Base-by-base conservation (phyloP, 2,113 vertebrate genomes). In the Dipodomys stephensi region DNA sequence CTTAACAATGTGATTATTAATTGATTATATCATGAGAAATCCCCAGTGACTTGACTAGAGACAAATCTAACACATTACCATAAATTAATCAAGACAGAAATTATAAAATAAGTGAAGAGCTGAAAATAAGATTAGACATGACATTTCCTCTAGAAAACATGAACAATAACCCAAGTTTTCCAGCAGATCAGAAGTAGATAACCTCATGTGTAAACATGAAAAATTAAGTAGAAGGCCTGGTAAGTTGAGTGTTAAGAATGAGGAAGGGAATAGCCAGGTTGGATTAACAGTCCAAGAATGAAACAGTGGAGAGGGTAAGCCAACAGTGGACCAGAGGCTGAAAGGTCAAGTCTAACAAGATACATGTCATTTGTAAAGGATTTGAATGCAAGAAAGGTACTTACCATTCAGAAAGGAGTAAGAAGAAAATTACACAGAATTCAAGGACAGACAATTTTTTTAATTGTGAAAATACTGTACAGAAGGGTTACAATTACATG, bases 101-200 rank as follows among this genome's bases (percentile, higher is more conserved):
- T 71, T 64, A 82, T n/a, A 76, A 94, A 13, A 16, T 35, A 95
- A 69, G 30, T 67, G 60, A 78, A 91, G 72, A 94, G 30, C 49
- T 87, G 65, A 83, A 94, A 97, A 96, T 96, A 94, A 95, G 86
- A 95, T 97, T 95, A 95, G 62, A 93, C 79, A 90, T 91, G 73
- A 97, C 74, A 83, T 80, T 93, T 91, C 12, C 86, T 90, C 76
- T 84, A 82, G 87, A 94, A 80, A 95, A 35, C 13, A 94, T 18
- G 90, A 88, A 87, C 4, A 46, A 95, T 83, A 87, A 77, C 27
- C 27, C 4, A 93, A 88, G 35, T 79, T 94, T 97, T 94, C 92
- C 80, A 10, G 91, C 44, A 93, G 32, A 96, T 88, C 91, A 90
- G 25, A 92, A 94, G 28, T 9, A 83, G 13, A n/a, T 96, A 97